Conservation (phyloP, 1,140 invertebrate genomes). For the Calephelis nemesis region DNA sequence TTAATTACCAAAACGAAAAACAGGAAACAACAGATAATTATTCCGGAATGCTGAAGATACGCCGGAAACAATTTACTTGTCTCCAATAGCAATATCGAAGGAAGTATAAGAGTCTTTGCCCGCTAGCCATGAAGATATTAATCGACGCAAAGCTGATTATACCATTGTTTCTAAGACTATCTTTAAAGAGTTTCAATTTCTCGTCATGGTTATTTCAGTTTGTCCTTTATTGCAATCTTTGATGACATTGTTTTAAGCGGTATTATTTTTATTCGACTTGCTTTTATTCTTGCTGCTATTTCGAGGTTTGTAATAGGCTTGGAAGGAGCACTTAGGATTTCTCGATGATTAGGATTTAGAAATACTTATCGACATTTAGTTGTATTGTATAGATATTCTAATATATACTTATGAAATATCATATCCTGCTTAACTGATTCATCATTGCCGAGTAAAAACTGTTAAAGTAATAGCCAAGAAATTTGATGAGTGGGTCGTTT, state of each 20-base stretch:
- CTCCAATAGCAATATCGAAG: slow-evolving; percentile 61
- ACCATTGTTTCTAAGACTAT: slow-evolving; percentile 60
- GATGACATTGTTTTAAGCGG: slow-evolving; percentile 9
- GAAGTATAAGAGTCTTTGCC: slow-evolving; percentile 40
- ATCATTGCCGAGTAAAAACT: too few relatives aligned
- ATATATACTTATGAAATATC: too few relatives aligned
- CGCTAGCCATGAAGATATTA: slow-evolving; percentile 64
- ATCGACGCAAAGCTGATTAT: slow-evolving; percentile 75
- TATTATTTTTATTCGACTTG: background rate
- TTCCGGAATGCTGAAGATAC: background rate
- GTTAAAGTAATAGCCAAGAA: too few relatives aligned
- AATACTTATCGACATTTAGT: too few relatives aligned
- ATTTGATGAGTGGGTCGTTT: too few relatives aligned
- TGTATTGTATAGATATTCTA: too few relatives aligned
- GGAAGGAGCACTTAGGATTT: too few relatives aligned
- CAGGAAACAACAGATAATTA: slow-evolving; percentile 7
- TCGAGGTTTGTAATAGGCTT: too few relatives aligned
- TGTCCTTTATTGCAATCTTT: slow-evolving; percentile 28
- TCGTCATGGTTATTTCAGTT: slow-evolving; percentile 38
- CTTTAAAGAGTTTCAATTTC: slow-evolving; percentile 58
- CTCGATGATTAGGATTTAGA: too few relatives aligned
- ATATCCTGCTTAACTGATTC: too few relatives aligned
- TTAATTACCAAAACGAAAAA: background rate
- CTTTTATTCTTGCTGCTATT: too few relatives aligned
- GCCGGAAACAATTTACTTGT: slow-evolving; percentile 69